A percentile compares a stretch with the other conserved stretches of the same genome.
These are phyloP conservation scores for Lypha dubia DNA, from an alignment of 2,888 invertebrate genomes.

Conservation along the genomic window DNA sequence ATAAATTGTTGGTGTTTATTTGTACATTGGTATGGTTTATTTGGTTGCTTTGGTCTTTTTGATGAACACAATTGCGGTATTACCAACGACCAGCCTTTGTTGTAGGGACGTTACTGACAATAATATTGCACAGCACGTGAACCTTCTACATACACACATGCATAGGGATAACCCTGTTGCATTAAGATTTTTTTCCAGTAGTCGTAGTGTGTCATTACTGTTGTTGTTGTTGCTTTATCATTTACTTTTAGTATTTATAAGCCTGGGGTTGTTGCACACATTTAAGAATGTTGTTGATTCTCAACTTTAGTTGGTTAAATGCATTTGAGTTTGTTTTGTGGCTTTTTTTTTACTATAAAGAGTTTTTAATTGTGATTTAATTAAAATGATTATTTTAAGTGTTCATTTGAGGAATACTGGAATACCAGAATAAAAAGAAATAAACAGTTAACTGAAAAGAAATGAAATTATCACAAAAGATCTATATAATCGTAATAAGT, in stretches of 20 bases:
- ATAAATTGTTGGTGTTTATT: slow-evolving; percentile 41
- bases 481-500: not conserved
- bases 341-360: slow-evolving; percentile 48
- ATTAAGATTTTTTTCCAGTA: slow-evolving; percentile 15
- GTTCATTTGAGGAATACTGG: slow-evolving; percentile 42
- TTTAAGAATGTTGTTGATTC: slow-evolving; percentile 1
- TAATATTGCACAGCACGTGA: not conserved
- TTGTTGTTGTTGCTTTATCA: slow-evolving; percentile 36
- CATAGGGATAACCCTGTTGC: slow-evolving; percentile 60
- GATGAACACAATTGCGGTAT: slow-evolving; percentile 57
- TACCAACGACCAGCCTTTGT: slow-evolving; percentile 47
- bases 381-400: slow-evolving; percentile 60
- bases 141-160: no score
- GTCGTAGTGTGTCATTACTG: slow-evolving; percentile 47
- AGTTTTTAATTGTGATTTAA: slow-evolving; percentile 65
- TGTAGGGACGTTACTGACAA: slow-evolving; percentile 20
- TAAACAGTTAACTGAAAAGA: slow-evolving; percentile 18
- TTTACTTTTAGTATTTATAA: slow-evolving; percentile 54
- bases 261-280: slow-evolving; percentile 55
- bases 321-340: slow-evolving; percentile 21
- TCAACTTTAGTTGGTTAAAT: slow-evolving; percentile 9
- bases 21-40: slow-evolving; percentile 36
- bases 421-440: slow-evolving; percentile 21
- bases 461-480: slow-evolving; percentile 10
- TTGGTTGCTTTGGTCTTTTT: slow-evolving; percentile 51